A percentile compares a stretch with the other conserved stretches of the same genome.
Conservation (phyloP, 2,888 invertebrate genomes). For the Lumbricus terrestris region DNA sequence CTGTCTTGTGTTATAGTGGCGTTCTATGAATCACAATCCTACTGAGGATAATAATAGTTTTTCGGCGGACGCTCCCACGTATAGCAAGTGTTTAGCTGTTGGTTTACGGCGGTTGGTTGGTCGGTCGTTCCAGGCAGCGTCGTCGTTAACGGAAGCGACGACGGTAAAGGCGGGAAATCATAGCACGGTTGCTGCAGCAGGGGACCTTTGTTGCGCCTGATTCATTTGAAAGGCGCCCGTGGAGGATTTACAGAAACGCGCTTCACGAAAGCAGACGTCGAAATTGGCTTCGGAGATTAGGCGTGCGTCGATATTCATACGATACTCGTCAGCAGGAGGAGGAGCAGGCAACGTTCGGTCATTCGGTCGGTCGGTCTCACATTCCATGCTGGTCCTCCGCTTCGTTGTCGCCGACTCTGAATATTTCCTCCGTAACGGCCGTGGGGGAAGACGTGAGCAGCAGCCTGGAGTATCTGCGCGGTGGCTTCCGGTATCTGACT, state of each 20-base stretch:
- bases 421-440: not conserved
- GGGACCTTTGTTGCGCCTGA: not conserved
- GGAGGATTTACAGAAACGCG: not conserved
- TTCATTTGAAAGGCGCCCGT: not conserved
- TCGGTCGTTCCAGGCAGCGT: not conserved
- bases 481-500: not conserved
- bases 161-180: not conserved
- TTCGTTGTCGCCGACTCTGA: not conserved
- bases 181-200: not conserved
- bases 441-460: not conserved
- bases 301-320: not conserved
- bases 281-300: not conserved
- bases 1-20: not conserved
- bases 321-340: no score
- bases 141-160: not conserved
- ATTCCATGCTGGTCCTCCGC: not conserved
- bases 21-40: not conserved
- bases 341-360: not conserved
- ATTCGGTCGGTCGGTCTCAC: not conserved
- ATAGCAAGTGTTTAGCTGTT: not conserved
- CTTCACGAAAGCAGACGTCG: not conserved
- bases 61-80: not conserved
- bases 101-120: not conserved
- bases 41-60: not conserved
- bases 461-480: slow-evolving; percentile 4